Conservation (phyloP, 2,797 vertebrate species). For the Carduelis carduelis region DNA sequence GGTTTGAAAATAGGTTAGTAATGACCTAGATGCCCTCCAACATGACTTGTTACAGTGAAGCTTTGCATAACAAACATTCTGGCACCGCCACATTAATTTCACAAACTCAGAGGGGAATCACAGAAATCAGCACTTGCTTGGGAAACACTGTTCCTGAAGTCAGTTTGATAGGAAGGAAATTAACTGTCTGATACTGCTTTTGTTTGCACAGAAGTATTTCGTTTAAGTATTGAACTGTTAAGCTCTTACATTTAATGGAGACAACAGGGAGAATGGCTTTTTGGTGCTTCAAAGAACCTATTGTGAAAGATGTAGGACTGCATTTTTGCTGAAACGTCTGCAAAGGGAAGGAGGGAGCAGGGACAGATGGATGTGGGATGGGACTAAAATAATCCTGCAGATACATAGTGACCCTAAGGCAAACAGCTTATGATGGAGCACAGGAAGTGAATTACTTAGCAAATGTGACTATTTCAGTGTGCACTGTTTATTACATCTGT, state of each 20-base stretch:
- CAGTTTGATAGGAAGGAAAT: background rate
- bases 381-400: conserved; percentile 39
- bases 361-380: conserved; percentile 31
- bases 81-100: background rate
- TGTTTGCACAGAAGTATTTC: background rate
- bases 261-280: background rate
- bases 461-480: background rate
- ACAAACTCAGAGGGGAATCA: background rate
- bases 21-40: background rate
- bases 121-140: background rate
- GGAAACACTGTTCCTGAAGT: background rate
- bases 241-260: background rate
- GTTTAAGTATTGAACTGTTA: background rate
- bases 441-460: background rate
- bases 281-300: background rate
- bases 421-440: background rate
- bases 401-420: conserved; percentile 22
- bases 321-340: background rate
- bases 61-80: background rate
- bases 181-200: background rate
- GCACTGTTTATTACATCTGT: background rate
- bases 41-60: background rate
- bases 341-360: background rate
- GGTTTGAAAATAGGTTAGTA: background rate
- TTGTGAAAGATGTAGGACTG: background rate